Percentiles rank a stretch among this genome's conserved stretches.
Evolutionary conservation across 2,113 vertebrate species (phyloP).

Genomic region (Cyanistes caeruleus): DNA sequence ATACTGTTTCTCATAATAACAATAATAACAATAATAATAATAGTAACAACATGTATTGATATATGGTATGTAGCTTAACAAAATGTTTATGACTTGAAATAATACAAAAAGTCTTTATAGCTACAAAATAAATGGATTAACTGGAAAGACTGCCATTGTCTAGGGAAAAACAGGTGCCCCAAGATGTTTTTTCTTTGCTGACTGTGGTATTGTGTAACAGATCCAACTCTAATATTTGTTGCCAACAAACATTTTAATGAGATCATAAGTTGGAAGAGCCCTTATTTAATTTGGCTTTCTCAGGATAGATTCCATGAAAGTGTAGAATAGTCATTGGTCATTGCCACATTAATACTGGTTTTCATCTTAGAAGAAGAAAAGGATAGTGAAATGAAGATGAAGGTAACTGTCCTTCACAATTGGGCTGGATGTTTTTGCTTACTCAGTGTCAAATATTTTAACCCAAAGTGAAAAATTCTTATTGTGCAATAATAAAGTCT

Average conservation of each 20-base stretch:
- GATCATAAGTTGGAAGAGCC: neutral
- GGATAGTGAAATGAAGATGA: neutral
- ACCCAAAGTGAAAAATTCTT: neutral
- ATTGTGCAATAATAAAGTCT: neutral
- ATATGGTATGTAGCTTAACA: neutral
- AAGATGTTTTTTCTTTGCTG: neutral
- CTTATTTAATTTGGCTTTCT: neutral
- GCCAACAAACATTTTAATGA: conserved; percentile 9
- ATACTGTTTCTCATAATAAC: neutral
- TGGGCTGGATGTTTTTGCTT: neutral
- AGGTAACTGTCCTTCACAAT: neutral
- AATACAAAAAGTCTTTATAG: neutral
- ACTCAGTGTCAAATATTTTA: neutral
- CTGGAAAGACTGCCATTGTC: neutral
- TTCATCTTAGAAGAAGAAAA: neutral
- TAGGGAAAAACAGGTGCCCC: neutral
- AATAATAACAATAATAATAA: neutral
- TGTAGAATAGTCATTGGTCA: neutral
- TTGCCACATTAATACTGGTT: neutral
- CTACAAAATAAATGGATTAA: neutral
- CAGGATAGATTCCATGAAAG: neutral
- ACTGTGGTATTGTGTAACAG: neutral
- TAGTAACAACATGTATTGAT: neutral
- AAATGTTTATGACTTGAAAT: neutral
- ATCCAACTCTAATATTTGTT: neutral